Evolutionary conservation across 2,888 invertebrate species (phyloP), one percentile per base, ranked within the genome.

Genomic region (Hirtodrosophila alboralis): DNA sequence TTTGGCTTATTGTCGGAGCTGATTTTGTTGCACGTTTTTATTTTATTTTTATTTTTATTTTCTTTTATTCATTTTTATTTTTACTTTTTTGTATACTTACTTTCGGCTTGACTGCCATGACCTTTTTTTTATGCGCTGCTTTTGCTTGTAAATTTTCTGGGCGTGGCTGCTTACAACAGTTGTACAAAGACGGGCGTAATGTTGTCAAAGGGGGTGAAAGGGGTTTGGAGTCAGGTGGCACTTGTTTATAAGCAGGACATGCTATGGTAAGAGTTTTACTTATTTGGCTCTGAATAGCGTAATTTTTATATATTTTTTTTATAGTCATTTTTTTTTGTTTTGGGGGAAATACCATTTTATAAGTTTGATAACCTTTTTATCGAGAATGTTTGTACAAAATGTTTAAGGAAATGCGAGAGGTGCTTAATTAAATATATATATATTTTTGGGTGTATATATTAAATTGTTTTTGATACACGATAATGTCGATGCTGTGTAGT

Each of bases 1-100:
- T 80, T 83, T 79, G 70, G 83, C 73, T 67, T 71, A 62, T 68
- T 66, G 71, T 57, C 69, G 61, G 43, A 53, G 75, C 53, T 71
- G 76, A 79, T 76, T 80, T 67, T 59, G 44, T 47, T 59, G 58
- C 48, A 54, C 62, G 52, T 70, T 71, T 67, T 52, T 51, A 51
- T 65, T 48, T 69, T 57, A 44, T 43, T 67, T 54, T 37, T 45
- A n/a, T n/a, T 57, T 52, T 49, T 52, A 40, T 54, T 49, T 44
- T 23, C 18, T 38, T 36, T 47, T 36, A 18, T 21, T 18, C 4
- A 18, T 23, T 43, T 23, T 16, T 34, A 10, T 41, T 36, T 45
- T 23, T n/a, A 7, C n/a, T 36, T 12, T 43, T 31, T 30, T n/a
- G n/a, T n/a, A n/a, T n/a, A 62, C 70, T 23, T 62, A 70, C 68